These are phyloP conservation scores for Loriculus beryllinus DNA, from an alignment of 2,797 vertebrate genomes.

Conservation along the genomic window DNA sequence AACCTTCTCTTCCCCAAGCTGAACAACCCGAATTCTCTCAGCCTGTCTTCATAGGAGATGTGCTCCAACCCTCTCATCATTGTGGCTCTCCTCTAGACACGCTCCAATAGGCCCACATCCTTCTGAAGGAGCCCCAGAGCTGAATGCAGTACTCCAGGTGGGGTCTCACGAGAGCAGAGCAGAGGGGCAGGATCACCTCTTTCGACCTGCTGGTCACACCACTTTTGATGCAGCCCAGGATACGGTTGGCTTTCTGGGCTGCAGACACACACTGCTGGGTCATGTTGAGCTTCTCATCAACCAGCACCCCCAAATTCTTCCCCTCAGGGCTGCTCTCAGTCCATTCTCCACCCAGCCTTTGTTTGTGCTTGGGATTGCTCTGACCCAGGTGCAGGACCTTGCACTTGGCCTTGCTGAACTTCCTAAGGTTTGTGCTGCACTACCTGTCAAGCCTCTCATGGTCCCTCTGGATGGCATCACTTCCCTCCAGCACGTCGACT, in stretches of 20 bases:
- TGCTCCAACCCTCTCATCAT: background rate
- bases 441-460: background rate
- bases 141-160: background rate
- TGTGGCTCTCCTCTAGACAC: background rate
- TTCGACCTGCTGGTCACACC: background rate
- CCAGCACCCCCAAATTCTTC: background rate
- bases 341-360: background rate
- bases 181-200: background rate
- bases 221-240: background rate
- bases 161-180: background rate
- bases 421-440: background rate
- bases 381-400: background rate
- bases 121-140: background rate
- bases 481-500: background rate
- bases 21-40: background rate
- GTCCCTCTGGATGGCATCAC: background rate
- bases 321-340: background rate
- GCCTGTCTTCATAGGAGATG: background rate
- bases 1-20: background rate
- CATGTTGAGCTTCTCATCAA: background rate
- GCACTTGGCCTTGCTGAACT: background rate
- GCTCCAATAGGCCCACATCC: background rate
- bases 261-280: background rate
- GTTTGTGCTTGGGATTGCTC: background rate
- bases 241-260: background rate